A percentile compares a stretch with the other conserved stretches of the same genome.
Conservation (phyloP, 2,888 invertebrate species). For the Meteorus colon region DNA sequence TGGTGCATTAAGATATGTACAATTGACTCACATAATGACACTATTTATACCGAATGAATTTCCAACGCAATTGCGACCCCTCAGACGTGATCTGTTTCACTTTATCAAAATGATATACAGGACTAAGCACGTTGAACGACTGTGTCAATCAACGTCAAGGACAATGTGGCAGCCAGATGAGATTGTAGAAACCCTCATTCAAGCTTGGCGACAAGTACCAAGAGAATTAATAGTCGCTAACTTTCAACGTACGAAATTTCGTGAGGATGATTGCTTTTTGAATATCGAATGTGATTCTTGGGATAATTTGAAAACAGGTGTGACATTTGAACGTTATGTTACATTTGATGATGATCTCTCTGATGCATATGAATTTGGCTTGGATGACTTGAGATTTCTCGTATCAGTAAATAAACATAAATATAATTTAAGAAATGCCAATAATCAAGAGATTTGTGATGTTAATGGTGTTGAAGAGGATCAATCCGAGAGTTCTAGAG, state of each 20-base stretch:
- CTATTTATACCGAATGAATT: conserved; percentile 62
- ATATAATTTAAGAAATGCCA: conserved; percentile 43
- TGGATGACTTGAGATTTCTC: conserved; percentile 25
- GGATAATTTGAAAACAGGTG: conserved; percentile 51
- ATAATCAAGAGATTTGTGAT: conserved; percentile 28
- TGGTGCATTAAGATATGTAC: conserved; percentile 48
- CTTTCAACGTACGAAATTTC: conserved; percentile 63
- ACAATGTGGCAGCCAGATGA: conserved; percentile 55
- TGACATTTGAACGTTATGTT: conserved; percentile 61
- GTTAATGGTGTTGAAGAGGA: conserved; percentile 26
- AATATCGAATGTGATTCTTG: conserved; percentile 57
- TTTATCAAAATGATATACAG: conserved; percentile 63
- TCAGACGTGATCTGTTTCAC: conserved; percentile 61
- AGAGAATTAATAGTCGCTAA: conserved; percentile 59
- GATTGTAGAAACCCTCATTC: conserved; percentile 53
- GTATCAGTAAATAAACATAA: conserved; percentile 12
- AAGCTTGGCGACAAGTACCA: conserved; percentile 60
- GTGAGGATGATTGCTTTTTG: conserved; percentile 58
- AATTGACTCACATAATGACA: conserved; percentile 56
- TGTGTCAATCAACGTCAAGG: conserved; percentile 40
- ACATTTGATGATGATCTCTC: conserved; percentile 64
- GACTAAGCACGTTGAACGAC: conserved; percentile 51
- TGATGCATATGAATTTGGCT: conserved; percentile 23
- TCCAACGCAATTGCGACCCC: conserved; percentile 57
- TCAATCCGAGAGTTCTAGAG: conserved; percentile 6